Evolutionary conservation across 2,113 vertebrate species (phyloP), one percentile per base, ranked within the genome.

Genomic region (Lichenostomus cassidix): DNA sequence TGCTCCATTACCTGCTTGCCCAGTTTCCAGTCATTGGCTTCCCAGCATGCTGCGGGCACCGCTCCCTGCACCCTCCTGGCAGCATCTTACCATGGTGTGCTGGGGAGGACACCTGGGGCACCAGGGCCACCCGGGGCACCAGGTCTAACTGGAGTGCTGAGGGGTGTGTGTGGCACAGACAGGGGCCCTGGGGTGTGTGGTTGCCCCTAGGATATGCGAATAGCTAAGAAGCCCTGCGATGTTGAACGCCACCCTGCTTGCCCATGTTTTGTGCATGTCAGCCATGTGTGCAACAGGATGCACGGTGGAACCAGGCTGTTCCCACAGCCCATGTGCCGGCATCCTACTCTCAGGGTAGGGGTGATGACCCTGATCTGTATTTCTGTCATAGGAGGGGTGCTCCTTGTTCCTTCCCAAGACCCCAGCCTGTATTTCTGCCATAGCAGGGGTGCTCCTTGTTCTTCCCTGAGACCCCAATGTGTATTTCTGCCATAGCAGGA

Each of bases 251-350:
- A 29, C 33, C 0, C 0, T 33, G 60, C 20, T n/a, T 28, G 8
- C 37, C 10, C 3, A 4, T 29, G 46, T 33, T 29, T n/a, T 23
- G 6, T 24, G 13, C 15, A 1, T 0, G 2, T 18, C 3, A 29
- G n/a, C 31, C 0, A 0, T 11, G 31, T 2, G 1, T 35, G 10
- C 2, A 2, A 46, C 14, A 58, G 71, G 52, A 31, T 0, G 58
- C 35, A 58, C 52, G 52, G 18, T 3, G 53, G 28, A 55, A 73
- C 12, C 19, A 20, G 47, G 19, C 37, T 47, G 39, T 50, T 49
- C 49, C 46, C 12, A 3, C 21, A 65, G 58, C 18, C n/a, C 4
- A 0, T 5, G 60, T 4, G 2, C 4, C 0, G 0, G 33, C 62
- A 39, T 11, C 42, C 59, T 78, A 41, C 56, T 18, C 37, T 70